phyloP scores from a whole-genome alignment of 2,113 vertebrate genomes.

The Nibea coibor region DNA sequence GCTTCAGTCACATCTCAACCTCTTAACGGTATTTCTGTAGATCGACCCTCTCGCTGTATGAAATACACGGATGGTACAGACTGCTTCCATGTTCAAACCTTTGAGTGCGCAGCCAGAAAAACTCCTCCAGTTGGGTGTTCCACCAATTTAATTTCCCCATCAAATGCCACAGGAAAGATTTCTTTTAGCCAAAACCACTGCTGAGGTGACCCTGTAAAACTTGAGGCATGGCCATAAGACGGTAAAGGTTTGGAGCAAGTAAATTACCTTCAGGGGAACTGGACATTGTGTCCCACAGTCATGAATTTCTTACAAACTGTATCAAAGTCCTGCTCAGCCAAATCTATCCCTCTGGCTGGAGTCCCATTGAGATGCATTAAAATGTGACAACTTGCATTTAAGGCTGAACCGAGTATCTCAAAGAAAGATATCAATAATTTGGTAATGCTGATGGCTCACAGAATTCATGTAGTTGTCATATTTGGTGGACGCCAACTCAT shows the following conservation, averaged over 20 bases:
- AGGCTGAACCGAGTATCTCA: conserved; percentile 59
- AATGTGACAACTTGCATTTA: conserved; percentile 66
- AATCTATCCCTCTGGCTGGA: conserved; percentile 52
- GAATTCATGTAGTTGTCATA: conserved; percentile 56
- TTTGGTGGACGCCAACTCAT: conserved; percentile 34
- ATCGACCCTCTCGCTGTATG: conserved; percentile 25
- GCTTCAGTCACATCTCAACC: conserved; percentile 14
- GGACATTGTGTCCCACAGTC: conserved; percentile 63
- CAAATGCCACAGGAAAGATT: conserved; percentile 34
- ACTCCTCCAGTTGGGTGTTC: conserved; percentile 39
- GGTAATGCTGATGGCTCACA: conserved; percentile 44
- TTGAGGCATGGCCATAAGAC: conserved; percentile 48
- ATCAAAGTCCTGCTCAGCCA: conserved; percentile 68
- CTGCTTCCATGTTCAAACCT: conserved; percentile 48
- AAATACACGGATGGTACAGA: conserved; percentile 40
- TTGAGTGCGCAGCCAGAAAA: conserved; percentile 43
- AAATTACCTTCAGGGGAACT: conserved; percentile 59
- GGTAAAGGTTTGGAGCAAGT: conserved; percentile 57
- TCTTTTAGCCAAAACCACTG: conserved; percentile 36
- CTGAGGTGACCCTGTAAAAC: conserved; percentile 57
- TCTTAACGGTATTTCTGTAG: conserved; percentile 8
- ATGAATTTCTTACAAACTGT: conserved; percentile 69
- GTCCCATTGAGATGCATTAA: conserved; percentile 68
- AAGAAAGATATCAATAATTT: conserved; percentile 67
- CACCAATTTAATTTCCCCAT: conserved; percentile 60